Conservation (phyloP, 1,140 invertebrate genomes). For the Pollicipes pollicipes region DNA sequence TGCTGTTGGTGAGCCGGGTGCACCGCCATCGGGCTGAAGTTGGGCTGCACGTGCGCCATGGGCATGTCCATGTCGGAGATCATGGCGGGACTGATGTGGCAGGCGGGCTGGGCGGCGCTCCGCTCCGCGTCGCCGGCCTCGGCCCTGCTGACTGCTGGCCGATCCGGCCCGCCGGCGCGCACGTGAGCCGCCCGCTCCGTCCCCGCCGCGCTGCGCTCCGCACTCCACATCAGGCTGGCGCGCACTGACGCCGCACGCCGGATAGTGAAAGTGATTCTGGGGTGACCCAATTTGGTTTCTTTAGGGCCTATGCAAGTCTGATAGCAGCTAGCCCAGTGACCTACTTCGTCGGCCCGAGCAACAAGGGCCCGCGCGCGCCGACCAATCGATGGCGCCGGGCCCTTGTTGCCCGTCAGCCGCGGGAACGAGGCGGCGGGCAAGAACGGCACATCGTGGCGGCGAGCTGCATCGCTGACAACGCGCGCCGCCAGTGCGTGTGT, state of each 20-base stretch:
- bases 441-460: background rate
- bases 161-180: background rate
- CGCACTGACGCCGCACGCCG: background rate
- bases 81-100: background rate
- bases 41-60: background rate
- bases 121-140: no score
- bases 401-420: background rate
- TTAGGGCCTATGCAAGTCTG: background rate
- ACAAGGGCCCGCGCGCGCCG: background rate
- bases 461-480: background rate
- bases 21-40: background rate
- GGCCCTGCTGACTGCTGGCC: background rate
- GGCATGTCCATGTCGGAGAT: constrained; percentile 1
- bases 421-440: background rate
- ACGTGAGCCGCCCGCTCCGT: background rate
- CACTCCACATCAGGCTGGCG: background rate
- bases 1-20: background rate
- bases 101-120: background rate
- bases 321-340: constrained; percentile 6
- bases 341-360: background rate
- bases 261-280: constrained; percentile 3
- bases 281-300: constrained; percentile 6
- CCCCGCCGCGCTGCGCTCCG: background rate
- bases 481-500: background rate
- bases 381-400: background rate